Evolutionary conservation across 2,888 invertebrate species (phyloP).

Genomic region (Bhutanitis thaidina): DNA sequence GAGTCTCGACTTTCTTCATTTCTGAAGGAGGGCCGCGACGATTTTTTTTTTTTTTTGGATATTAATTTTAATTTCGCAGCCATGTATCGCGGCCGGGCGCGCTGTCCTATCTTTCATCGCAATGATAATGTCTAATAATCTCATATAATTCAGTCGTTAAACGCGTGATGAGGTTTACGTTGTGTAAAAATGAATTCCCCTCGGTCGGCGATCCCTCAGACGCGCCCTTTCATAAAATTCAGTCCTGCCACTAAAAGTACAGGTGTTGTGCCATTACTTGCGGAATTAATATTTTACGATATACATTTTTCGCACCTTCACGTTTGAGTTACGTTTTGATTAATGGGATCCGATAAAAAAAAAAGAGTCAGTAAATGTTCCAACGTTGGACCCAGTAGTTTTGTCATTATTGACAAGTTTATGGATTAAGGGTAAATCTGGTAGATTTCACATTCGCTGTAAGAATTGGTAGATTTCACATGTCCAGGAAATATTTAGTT

Average conservation of each 20-base stretch:
- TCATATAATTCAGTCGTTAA: slow-evolving; percentile 18
- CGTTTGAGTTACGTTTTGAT: too few species aligned
- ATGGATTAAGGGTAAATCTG: too few species aligned
- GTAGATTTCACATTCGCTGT: too few species aligned
- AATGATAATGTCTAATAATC: slow-evolving; percentile 19
- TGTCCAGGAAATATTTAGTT: too few species aligned
- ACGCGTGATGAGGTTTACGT: slow-evolving; percentile 11
- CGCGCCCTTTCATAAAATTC: not conserved
- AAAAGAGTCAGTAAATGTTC: too few species aligned
- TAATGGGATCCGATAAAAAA: too few species aligned
- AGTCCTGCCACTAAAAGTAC: not conserved
- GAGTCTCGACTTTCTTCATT: slow-evolving; percentile 38
- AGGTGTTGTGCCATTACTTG: slow-evolving; percentile 10
- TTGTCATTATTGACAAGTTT: too few species aligned
- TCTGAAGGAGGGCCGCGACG: slow-evolving; percentile 23
- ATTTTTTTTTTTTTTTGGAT: slow-evolving; percentile 30
- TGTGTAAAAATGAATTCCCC: not conserved
- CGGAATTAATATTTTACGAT: slow-evolving; percentile 12
- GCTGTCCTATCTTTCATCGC: not conserved
- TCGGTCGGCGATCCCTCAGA: slow-evolving; percentile 1
- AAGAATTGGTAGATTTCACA: too few species aligned
- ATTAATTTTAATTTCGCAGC: slow-evolving; percentile 30
- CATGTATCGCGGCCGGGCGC: not conserved
- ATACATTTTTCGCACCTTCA: slow-evolving; percentile 5
- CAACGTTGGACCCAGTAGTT: too few species aligned